A percentile compares a stretch with the other conserved stretches of the same genome.
Conservation (phyloP, 2,888 invertebrate species). For the Philhelius pedissequus region DNA sequence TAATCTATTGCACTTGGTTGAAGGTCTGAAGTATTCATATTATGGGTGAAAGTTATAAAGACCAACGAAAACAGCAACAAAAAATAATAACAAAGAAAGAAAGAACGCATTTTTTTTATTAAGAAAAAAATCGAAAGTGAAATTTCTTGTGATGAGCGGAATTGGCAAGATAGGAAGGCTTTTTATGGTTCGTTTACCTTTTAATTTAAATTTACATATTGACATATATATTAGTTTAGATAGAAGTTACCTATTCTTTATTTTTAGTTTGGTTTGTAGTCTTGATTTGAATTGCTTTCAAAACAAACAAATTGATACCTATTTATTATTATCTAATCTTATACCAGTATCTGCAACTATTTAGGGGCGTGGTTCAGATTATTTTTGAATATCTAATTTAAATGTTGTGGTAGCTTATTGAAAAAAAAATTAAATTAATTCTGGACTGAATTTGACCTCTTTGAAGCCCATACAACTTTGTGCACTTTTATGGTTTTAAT, state of each 20-base stretch:
- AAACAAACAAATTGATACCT: too few species aligned
- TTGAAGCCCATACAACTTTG: not conserved
- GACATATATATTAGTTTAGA: not conserved
- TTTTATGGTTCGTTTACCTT: conserved; percentile 14
- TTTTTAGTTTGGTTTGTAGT: too few species aligned
- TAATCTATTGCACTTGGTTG: conserved; percentile 3
- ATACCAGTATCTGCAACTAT: too few species aligned
- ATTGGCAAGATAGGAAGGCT: not conserved
- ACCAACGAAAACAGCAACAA: not conserved
- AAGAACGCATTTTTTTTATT: conserved; percentile 9
- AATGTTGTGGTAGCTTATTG: not conserved
- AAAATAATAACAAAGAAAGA: not conserved
- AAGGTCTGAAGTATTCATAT: not conserved
- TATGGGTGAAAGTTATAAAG: conserved; percentile 5
- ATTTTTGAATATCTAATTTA: not conserved
- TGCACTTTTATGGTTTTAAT: not conserved
- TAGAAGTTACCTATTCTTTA: too few species aligned
- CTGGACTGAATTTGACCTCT: not conserved
- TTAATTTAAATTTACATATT: not conserved
- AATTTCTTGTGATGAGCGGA: conserved; percentile 2
- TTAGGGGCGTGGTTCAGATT: too few species aligned
- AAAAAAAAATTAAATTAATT: not conserved
- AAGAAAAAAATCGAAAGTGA: conserved; percentile 8
- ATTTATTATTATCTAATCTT: too few species aligned
- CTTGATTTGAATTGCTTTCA: too few species aligned